Base-by-base conservation (phyloP, 1,140 invertebrate species). In the Hylyphantes graminicola region DNA sequence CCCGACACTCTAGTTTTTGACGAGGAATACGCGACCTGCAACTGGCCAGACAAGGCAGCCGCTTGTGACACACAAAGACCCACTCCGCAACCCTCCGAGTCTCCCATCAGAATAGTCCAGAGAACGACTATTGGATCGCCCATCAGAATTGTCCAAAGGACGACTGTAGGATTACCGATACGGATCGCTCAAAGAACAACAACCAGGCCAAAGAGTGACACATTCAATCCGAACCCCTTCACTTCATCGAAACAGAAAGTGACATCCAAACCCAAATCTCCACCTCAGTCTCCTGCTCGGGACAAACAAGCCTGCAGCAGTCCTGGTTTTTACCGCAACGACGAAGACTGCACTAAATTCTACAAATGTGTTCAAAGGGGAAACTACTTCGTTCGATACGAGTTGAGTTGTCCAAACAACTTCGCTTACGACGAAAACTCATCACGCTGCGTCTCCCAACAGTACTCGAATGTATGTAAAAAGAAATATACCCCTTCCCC, bases 341-440 rank as follows among this genome's bases (percentile, higher is more conserved):
- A 86, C 15, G 53, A 68, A 57, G 80, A 88, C 61, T 88, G 87
- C 54, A 73, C 67, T 2, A 87, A 86, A 67, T 88, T 88, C 72
- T 87, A 86, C 65, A 76, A 87, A 65, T 88, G 87, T 67, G 83
- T 87, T 0, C 90, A 90, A 7, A 67, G 53, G n/a, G 11, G 88
- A n/a, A 91, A 92, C n/a, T 74, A 73, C 48, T 83, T 83, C 11
- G 59, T 83, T 9, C 15, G 57, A 57, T 83, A 83, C 19, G 80
- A 83, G 67, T 54, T 83, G 13, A 75, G 59, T 13, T 85, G 90
- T 92, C 77, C 95, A 94, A 77, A 77, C 21, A 85, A 72, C 61
- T 76, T 80, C 50, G 86, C 82, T 11, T 86, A 63, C 35, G 82
- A 86, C 35, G 86, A 73, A 54, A 4, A 12, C 57, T 19, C 70